These are phyloP conservation scores for Dasypogon diadema DNA, from an alignment of 2,888 invertebrate species.

Conservation along the genomic window DNA sequence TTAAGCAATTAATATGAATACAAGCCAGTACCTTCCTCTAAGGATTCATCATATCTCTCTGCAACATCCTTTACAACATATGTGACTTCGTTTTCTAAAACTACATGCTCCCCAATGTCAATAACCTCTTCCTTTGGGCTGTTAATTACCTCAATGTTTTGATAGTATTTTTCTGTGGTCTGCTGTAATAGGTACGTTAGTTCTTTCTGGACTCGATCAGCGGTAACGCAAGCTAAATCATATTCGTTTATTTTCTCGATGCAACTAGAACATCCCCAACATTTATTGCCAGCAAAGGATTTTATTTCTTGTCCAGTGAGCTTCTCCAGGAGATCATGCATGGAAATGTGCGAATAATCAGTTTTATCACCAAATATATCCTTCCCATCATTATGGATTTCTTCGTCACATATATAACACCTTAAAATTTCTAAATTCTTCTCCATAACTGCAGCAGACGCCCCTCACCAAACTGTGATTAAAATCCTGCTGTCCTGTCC, in stretches of 20 bases:
- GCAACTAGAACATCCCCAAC: constrained; percentile 52
- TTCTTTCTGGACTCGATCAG: constrained; percentile 53
- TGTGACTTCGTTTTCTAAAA: background rate
- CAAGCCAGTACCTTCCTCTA: constrained; percentile 30
- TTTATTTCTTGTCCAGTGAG: constrained; percentile 42
- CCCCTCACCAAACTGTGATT: too few species aligned
- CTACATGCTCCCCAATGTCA: background rate
- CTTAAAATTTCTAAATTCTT: background rate
- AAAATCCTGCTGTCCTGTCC: too few species aligned
- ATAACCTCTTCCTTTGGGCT: too few species aligned
- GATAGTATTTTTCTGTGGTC: constrained; percentile 39
- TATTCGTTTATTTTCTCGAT: constrained; percentile 56
- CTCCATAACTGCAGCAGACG: constrained; percentile 4
- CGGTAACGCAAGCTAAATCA: constrained; percentile 54
- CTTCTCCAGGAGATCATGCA: constrained; percentile 53
- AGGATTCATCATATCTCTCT: background rate
- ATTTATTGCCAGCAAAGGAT: background rate
- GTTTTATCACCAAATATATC: constrained; percentile 53
- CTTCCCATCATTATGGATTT: background rate
- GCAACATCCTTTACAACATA: constrained; percentile 7
- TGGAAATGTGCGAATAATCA: constrained; percentile 50
- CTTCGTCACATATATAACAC: constrained; percentile 56
- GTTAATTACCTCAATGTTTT: background rate
- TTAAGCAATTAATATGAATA: background rate
- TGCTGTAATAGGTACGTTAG: constrained; percentile 44